Evolutionary conservation across 2,888 invertebrate genomes (phyloP).

Genomic region (Zygothrica quintamaculata): DNA sequence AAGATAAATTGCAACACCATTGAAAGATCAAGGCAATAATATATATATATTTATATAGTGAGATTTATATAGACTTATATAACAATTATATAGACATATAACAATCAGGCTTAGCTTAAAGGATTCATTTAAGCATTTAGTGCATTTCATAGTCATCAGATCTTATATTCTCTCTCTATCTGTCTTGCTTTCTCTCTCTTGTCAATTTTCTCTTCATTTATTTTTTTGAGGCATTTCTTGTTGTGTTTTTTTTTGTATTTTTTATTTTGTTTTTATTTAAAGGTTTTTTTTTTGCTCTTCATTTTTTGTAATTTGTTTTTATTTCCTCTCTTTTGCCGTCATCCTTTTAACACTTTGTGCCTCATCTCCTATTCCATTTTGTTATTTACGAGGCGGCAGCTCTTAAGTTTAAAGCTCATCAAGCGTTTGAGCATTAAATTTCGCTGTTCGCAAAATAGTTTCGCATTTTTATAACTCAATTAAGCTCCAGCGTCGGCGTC

Average conservation of each 20-base stretch:
- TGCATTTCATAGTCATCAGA: slow-evolving; percentile 29
- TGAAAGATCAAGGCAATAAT: too few species aligned
- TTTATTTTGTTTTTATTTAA: slow-evolving; percentile 2
- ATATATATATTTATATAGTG: too few species aligned
- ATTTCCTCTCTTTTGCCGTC: neutral
- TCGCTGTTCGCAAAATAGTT: slow-evolving; percentile 63
- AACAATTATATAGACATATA: too few species aligned
- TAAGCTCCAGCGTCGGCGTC: slow-evolving; percentile 27
- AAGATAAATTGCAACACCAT: too few species aligned
- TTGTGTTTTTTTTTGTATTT: neutral
- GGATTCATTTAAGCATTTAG: neutral
- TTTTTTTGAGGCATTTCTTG: neutral
- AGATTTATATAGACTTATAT: too few species aligned
- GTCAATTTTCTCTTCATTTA: neutral
- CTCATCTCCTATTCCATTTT: slow-evolving; percentile 71
- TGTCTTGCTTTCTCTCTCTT: neutral
- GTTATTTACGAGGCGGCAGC: slow-evolving; percentile 59
- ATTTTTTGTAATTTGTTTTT: neutral
- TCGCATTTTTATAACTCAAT: slow-evolving; percentile 66
- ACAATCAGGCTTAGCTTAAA: neutral
- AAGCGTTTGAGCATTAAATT: slow-evolving; percentile 60
- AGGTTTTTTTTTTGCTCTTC: neutral
- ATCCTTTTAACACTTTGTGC: slow-evolving; percentile 16
- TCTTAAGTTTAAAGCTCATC: slow-evolving; percentile 73
- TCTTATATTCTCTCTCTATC: slow-evolving; percentile 6